Evolutionary conservation across 2,797 vertebrate genomes (phyloP), one percentile per base, ranked within the genome.

Genomic region (Lates japonicus): DNA sequence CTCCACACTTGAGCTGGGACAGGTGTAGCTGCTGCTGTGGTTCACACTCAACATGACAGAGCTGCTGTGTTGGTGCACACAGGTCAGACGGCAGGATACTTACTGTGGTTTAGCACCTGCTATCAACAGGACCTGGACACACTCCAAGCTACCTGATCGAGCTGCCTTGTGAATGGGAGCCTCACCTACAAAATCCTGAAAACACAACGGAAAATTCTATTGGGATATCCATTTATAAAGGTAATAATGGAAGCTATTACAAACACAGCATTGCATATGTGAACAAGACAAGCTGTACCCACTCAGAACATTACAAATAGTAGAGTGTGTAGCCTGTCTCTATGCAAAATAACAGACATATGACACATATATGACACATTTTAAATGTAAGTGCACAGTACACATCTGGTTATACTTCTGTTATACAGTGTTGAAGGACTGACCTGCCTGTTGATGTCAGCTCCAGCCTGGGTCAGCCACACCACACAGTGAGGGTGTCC

Each of bases 81-180:
- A 3, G 42, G 61, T 76, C 67, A 49, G 60, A 37, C 60, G 51
- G 76, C 59, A 52, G 80, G 81, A 75, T 65, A 98, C 98, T 97
- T 96, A 99, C 98, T 97, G 95, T 76, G 97, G 94, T 92, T 96
- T 96, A 80, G 97, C 97, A 80, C 97, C 97, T 78, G 96, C 96
- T 82, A 96, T 94, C 95, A 97, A 92, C 93, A 99, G 97, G 72
- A 97, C 96, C 91, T 95, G 96, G 92, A 99, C 87, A 92, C 97
- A 99, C 91, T 98, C 97, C 93, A 98, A 92, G 95, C 97, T 99
- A 92, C 98, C 98, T 84, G 97, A 97, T 17, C 97, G 96, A 90
- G 97, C 98, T 12, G 98, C 98, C 95, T 99, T 99, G 93, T 99
- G 98, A 89, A 99, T 94, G 73, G 98, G 96, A 86, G 97, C 96